These are phyloP conservation scores for Alouatta palliata DNA, from an alignment of 2,113 vertebrate species.

Conservation along the genomic window DNA sequence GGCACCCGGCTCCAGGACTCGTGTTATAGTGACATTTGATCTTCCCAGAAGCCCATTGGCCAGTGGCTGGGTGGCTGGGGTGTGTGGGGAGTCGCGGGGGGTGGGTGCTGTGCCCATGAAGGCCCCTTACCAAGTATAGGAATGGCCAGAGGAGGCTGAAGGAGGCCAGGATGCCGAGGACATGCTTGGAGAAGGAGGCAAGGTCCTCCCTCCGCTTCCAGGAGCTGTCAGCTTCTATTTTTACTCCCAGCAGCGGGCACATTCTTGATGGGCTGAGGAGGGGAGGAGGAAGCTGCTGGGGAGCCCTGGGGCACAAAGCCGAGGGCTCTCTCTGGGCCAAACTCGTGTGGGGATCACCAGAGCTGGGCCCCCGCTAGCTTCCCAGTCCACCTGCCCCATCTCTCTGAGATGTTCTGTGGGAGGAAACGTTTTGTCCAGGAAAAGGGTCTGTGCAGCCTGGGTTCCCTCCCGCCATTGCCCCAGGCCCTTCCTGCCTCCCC, in stretches of 20 bases:
- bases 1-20: conserved; percentile 81
- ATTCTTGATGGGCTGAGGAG: conserved; percentile 64
- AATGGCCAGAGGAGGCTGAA: conserved; percentile 86
- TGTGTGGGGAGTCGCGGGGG: conserved; percentile 42
- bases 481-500: not conserved
- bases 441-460: not conserved
- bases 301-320: not conserved
- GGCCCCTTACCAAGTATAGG: conserved; percentile 85
- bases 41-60: conserved; percentile 88
- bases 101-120: not conserved
- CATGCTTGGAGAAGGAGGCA: conserved; percentile 81
- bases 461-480: fast-evolving
- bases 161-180: conserved; percentile 84
- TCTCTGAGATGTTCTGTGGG: fast-evolving
- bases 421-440: fast-evolving
- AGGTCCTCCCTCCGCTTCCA: conserved; percentile 37
- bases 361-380: not conserved
- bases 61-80: conserved; percentile 70
- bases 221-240: conserved; percentile 91
- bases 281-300: not conserved
- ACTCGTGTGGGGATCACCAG: not conserved
- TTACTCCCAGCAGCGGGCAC: conserved; percentile 86
- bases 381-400: not conserved
- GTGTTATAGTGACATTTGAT: conserved; percentile 93
- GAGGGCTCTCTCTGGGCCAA: not conserved